Evolutionary conservation across 2,797 vertebrate species (phyloP), one percentile per base, ranked within the genome.

Genomic region (Rhinoraja longicauda): DNA sequence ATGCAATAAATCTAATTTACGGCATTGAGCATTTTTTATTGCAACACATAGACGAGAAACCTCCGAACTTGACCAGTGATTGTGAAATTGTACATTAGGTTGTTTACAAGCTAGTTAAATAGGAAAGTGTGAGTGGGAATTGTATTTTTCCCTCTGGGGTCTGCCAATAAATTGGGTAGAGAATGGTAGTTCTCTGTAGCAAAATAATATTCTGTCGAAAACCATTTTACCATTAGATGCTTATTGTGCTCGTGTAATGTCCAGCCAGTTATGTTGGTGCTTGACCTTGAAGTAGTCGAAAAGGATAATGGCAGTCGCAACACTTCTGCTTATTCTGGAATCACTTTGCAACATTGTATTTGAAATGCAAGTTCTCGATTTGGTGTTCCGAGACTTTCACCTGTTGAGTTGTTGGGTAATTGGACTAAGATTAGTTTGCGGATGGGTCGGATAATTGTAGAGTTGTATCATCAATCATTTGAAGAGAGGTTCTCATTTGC

Each of bases 21-120:
- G 36, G 84, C 36, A 64, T 88, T 88, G 62, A 36, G n/a, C n/a
- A 88, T 36, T 67, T 67, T 67, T 88, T 88, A 88, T 88, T 88
- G 84, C 17, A 67, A 88, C n/a, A 15, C n/a, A 67, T 86, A 32
- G 32, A 32, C 88, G 82, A 32, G 82, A 64, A 88, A 7, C n/a
- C 57, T 32, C 17, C 32, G 59, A 59, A 62, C 82, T 36, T 64
- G 62, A 67, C 62, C 84, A 88, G 10, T 67, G 17, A 84, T 29
- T 17, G 26, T n/a, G 53, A 84, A 62, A 9, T 36, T 67, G 84
- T 88, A 67, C 21, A 67, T 88, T 36, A 21, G 17, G 17, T 36
- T 88, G 62, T 32, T 88, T 88, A 24, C 7, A 36, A 88, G 59
- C 62, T 8, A 36, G 59, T 67, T 88, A 36, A 67, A 19, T 62